Conservation (phyloP, 2,888 invertebrate genomes). For the Heliothis peltigera region DNA sequence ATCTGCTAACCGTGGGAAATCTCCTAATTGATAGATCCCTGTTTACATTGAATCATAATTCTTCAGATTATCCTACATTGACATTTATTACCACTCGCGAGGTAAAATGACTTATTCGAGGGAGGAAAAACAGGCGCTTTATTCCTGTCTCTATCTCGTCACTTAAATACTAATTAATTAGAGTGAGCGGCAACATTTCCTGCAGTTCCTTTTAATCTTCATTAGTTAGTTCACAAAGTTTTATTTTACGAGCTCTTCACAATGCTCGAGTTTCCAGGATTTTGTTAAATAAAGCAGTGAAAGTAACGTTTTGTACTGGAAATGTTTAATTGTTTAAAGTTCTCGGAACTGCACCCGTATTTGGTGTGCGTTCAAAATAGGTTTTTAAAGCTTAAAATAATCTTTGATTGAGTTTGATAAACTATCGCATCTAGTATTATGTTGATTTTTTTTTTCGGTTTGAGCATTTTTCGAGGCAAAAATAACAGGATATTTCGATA, state of each 20-base stretch:
- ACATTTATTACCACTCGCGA: constrained; percentile 21
- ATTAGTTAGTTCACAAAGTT: constrained; percentile 37
- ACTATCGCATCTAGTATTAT: too few species aligned
- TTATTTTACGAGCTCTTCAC: constrained; percentile 40
- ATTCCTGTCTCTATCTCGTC: constrained; percentile 4
- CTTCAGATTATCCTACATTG: constrained; percentile 5
- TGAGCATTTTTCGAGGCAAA: too few species aligned
- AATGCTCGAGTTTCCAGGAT: constrained; percentile 8
- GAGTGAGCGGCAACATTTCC: constrained; percentile 31
- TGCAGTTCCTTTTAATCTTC: constrained; percentile 36
- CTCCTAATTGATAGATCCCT: constrained; percentile 10
- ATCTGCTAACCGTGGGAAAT: constrained; percentile 35
- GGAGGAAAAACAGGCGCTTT: constrained; percentile 28
- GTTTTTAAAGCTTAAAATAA: neutral
- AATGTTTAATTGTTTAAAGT: neutral
- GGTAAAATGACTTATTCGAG: constrained; percentile 14
- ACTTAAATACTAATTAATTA: constrained; percentile 46
- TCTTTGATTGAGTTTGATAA: too few species aligned
- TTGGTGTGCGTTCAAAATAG: neutral
- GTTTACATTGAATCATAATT: constrained; percentile 34
- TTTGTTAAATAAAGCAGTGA: constrained; percentile 3
- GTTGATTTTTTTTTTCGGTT: too few species aligned
- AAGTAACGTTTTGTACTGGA: constrained; percentile 1
- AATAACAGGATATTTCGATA: too few species aligned
- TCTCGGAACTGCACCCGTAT: neutral